These are phyloP conservation scores for Aspidoscelis tigris DNA, from an alignment of 2,113 vertebrate species.

Conservation along the genomic window DNA sequence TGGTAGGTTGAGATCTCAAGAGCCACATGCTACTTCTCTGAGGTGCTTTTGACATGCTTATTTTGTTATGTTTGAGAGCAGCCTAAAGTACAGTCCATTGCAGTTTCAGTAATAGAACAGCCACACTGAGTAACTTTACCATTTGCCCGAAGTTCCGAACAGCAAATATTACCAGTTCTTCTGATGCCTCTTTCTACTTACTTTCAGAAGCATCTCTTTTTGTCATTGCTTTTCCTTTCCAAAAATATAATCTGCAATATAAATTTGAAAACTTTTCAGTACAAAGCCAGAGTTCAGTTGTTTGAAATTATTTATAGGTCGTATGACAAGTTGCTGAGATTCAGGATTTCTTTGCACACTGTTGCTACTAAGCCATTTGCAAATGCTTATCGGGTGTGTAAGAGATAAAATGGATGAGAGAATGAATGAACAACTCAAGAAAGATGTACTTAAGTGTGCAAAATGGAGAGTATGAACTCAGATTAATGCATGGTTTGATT, in stretches of 20 bases:
- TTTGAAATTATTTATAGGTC: not conserved
- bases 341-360: not conserved
- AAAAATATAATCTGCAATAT: not conserved
- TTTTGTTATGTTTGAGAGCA: too few species aligned
- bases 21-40: too few species aligned
- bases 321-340: rapidly evolving
- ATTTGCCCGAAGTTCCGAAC: not conserved
- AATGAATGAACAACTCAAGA: not conserved
- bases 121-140: not conserved
- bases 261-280: not conserved
- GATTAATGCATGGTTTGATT: not conserved
- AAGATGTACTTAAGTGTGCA: not conserved
- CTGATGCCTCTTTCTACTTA: not conserved
- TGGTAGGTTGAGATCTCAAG: too few species aligned
- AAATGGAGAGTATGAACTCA: not conserved
- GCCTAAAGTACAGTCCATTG: not conserved
- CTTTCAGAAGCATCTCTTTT: not conserved
- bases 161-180: not conserved
- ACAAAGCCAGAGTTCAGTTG: not conserved
- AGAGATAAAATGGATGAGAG: too few species aligned
- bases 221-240: not conserved
- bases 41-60: too few species aligned
- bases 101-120: not conserved
- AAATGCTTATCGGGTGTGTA: not conserved
- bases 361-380: not conserved